These are phyloP conservation scores for Cerceris ruficornis DNA, from an alignment of 2,888 invertebrate genomes.

Conservation along the genomic window DNA sequence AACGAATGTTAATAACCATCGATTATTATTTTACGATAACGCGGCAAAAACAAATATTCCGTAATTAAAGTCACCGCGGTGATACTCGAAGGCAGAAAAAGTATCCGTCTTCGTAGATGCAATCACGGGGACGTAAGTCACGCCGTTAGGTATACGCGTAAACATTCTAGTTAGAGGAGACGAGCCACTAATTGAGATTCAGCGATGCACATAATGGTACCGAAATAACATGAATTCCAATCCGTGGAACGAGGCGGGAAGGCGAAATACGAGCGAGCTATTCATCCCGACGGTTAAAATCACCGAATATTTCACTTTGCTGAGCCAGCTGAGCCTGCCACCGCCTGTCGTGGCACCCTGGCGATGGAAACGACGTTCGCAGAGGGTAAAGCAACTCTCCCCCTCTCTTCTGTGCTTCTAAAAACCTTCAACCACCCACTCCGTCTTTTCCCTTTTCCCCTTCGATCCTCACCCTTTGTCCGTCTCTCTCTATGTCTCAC, in stretches of 20 bases:
- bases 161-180: conserved; percentile 55
- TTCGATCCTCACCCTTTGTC: conserved; percentile 21
- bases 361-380: conserved; percentile 62
- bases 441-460: conserved; percentile 39
- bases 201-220: conserved; percentile 77
- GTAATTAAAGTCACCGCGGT: too few species aligned
- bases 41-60: too few species aligned
- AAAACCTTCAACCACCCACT: conserved; percentile 58
- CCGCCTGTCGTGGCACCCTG: conserved; percentile 66
- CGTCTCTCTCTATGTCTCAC: conserved; percentile 39
- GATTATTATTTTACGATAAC: too few species aligned
- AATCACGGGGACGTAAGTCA: conserved; percentile 19
- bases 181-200: conserved; percentile 80
- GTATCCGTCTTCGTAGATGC: neutral
- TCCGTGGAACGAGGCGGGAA: conserved; percentile 65
- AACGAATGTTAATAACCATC: too few species aligned
- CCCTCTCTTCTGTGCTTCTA: conserved; percentile 31
- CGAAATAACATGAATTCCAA: conserved; percentile 80
- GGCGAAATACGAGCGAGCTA: conserved; percentile 72
- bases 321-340: conserved; percentile 72
- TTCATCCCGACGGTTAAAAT: conserved; percentile 78
- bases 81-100: too few species aligned
- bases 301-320: conserved; percentile 79
- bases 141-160: conserved; percentile 26
- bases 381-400: conserved; percentile 61